phyloP scores from a whole-genome alignment of 2,797 vertebrate species.

The Sebastes steindachneri region DNA sequence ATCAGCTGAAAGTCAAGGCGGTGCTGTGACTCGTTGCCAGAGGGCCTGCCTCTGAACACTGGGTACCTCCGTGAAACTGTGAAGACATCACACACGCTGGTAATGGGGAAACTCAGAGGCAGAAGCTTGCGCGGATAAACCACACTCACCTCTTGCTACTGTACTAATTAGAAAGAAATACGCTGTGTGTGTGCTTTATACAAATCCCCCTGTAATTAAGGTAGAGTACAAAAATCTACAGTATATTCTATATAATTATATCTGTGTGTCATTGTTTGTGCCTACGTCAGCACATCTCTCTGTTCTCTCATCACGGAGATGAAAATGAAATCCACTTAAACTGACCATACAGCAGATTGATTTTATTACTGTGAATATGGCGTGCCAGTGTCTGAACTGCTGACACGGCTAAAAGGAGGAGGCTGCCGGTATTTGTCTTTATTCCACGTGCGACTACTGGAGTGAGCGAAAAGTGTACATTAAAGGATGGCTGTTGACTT shows the following conservation, averaged over 20 bases:
- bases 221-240: not conserved
- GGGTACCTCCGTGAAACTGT: constrained; percentile 97
- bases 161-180: constrained; percentile 85
- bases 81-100: constrained; percentile 70
- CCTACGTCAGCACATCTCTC: constrained; percentile 61
- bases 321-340: constrained; percentile 61
- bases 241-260: constrained; percentile 24
- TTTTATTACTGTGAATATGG: constrained; percentile 50
- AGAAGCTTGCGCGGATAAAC: not conserved
- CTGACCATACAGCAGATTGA: constrained; percentile 55
- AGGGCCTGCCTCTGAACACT: constrained; percentile 98
- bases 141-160: constrained; percentile 32
- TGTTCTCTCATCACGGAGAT: constrained; percentile 54
- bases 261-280: constrained; percentile 23
- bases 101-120: not conserved
- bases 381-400: constrained; percentile 30
- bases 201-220: constrained; percentile 84
- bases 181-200: constrained; percentile 84
- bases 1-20: constrained; percentile 99
- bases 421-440: constrained; percentile 10
- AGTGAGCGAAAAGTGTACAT: not conserved
- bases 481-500: not conserved
- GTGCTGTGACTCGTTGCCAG: constrained; percentile 98
- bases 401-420: constrained; percentile 19
- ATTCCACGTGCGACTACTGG: not conserved